Evolutionary conservation across 2,888 invertebrate genomes (phyloP).

Genomic region (Chironomus tentans): DNA sequence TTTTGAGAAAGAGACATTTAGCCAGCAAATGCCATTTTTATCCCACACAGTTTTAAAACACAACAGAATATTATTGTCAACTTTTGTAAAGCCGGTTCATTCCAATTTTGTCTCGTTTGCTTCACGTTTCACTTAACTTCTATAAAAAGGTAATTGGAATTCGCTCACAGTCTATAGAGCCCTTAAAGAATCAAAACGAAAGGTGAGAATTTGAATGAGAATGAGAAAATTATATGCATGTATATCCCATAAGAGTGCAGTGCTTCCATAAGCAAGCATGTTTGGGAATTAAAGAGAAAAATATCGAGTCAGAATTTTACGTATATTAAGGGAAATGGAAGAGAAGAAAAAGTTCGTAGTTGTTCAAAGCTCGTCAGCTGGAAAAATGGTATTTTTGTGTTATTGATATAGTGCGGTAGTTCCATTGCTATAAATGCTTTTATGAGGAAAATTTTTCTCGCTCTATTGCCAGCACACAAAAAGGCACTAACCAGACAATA

Average conservation of each 20-base stretch:
- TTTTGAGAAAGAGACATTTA: no score
- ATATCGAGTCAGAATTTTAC: neutral
- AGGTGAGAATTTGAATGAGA: no score
- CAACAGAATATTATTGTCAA: no score
- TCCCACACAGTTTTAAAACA: no score
- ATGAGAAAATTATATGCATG: no score
- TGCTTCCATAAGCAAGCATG: neutral
- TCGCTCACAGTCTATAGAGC: no score
- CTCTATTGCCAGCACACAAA: neutral
- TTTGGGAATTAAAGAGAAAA: neutral
- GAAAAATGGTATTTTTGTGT: slow-evolving; percentile 17
- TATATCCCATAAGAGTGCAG: neutral
- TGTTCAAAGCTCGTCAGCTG: slow-evolving; percentile 12
- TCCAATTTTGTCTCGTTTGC: no score
- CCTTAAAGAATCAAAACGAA: no score
- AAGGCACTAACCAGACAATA: neutral
- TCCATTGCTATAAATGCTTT: neutral
- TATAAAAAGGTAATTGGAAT: no score
- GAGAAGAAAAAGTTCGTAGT: neutral
- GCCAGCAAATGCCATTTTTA: no score
- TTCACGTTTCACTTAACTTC: no score
- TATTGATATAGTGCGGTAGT: neutral
- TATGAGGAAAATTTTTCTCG: neutral
- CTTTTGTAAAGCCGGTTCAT: no score
- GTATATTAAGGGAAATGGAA: neutral